Base-by-base conservation (phyloP, 1,140 invertebrate genomes). In the Bombus cullumanus region DNA sequence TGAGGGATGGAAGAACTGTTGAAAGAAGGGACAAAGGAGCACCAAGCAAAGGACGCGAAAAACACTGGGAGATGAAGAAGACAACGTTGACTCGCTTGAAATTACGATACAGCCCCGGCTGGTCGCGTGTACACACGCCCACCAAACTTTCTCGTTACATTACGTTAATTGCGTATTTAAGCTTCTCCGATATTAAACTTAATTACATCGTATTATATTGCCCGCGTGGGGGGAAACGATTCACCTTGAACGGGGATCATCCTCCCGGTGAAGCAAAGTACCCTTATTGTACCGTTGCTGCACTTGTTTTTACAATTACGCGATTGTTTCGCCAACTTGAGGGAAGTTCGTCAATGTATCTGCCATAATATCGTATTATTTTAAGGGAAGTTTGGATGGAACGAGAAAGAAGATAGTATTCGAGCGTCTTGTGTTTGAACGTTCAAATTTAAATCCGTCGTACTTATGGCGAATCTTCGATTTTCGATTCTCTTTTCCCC, bases 1-100 rank as follows among this genome's bases (percentile, higher is more conserved):
- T 62, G 84, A 77, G 77, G 78, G 75, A 75, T 59, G 74, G 76
- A 85, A 75, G 86, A 69, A 76, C 79, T 88, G 86, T 78, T 76
- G 81, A 85, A 74, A 81, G 84, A 85, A 57, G 81, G 75, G 75
- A 86, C 85, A 86, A 86, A 86, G 85, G 74, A 78, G 13, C 37
- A 64, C 10, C 62, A 73, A 71, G 72, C 81, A 88, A 89, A 86
- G 88, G 81, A 89, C 72, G 88, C 80, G 77, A 81, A 39, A 86
- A 86, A 69, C 81, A 76, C 59, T 15, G 73, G 37, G 81, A 74
- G 74, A 76, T 13, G 77, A 64, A 64, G 85, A 47, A 53, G 78
- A 81, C 74, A 75, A 85, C 89, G 79, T 89, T 47, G 86, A n/a
- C 81, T 89, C 73, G 53, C 69, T 83, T 39, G 25, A 13, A 82